These are phyloP conservation scores for Channa maculata DNA, from an alignment of 2,113 vertebrate species.

Conservation along the genomic window DNA sequence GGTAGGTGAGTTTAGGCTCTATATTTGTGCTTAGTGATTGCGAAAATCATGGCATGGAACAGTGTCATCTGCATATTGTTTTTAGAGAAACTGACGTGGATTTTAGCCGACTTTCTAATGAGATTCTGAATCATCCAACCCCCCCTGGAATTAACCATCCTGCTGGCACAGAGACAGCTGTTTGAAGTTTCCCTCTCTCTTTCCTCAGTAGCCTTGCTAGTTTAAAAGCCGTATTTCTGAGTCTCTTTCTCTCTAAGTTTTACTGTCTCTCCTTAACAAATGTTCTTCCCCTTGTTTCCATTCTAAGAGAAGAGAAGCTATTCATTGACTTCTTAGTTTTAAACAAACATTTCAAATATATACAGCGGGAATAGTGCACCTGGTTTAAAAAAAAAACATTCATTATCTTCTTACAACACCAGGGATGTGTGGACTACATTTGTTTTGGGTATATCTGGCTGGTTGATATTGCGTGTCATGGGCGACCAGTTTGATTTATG, in stretches of 20 bases:
- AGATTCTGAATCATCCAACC: constrained; percentile 36
- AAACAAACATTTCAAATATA: no score
- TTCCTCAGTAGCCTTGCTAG: constrained; percentile 31
- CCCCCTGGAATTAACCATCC: constrained; percentile 55
- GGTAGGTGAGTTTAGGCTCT: constrained; percentile 12
- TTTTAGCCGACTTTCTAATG: constrained; percentile 64
- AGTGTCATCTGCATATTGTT: constrained; percentile 36
- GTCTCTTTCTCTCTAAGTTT: constrained; percentile 26
- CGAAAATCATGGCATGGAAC: constrained; percentile 32
- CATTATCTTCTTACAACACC: no score
- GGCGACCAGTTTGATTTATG: constrained; percentile 33
- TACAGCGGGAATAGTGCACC: no score
- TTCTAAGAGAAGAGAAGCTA: constrained; percentile 30
- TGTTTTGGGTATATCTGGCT: constrained; percentile 34
- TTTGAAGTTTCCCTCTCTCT: constrained; percentile 58
- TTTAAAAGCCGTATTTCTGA: constrained; percentile 35
- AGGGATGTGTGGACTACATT: no score
- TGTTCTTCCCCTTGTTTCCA: constrained; percentile 22
- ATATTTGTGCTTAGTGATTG: no score
- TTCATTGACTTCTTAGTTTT: constrained; percentile 23
- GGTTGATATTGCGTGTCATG: constrained; percentile 61
- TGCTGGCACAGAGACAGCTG: constrained; percentile 57
- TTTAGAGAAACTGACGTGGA: constrained; percentile 38
- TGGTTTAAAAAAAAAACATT: no score
- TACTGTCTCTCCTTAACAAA: constrained; percentile 49